Evolutionary conservation across 1,140 invertebrate genomes (phyloP).

Genomic region (Eurosta solidaginis): DNA sequence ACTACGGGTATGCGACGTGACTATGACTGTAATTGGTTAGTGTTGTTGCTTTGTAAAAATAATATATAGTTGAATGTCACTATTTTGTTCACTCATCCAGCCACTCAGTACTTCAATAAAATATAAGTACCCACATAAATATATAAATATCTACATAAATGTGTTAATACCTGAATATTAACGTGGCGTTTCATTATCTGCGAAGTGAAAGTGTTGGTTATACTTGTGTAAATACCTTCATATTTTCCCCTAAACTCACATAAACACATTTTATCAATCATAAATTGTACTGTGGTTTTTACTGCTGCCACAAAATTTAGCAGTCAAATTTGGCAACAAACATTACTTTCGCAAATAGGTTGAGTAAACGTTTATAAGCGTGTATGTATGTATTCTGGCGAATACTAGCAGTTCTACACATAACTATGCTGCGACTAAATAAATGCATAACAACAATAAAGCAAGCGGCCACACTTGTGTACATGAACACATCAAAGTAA

Average conservation of each 20-base stretch:
- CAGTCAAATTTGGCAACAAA: not conserved
- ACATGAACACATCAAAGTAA: too few relatives aligned
- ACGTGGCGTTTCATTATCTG: too few relatives aligned
- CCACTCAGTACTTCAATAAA: not conserved
- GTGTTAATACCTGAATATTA: too few relatives aligned
- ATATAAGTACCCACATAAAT: not conserved
- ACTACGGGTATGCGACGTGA: not conserved
- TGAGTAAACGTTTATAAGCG: not conserved
- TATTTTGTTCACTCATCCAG: not conserved
- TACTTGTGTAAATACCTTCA: slow-evolving; percentile 2
- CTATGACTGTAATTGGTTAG: not conserved
- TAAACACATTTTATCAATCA: slow-evolving; percentile 12
- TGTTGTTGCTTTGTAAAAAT: not conserved
- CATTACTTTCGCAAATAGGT: not conserved
- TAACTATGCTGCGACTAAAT: too few relatives aligned
- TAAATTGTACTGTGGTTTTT: not conserved
- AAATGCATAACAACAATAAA: too few relatives aligned
- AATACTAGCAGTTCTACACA: too few relatives aligned
- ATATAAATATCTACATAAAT: not conserved
- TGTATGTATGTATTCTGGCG: not conserved
- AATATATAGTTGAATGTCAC: slow-evolving; percentile 1
- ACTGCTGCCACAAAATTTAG: not conserved
- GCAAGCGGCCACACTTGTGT: too few relatives aligned
- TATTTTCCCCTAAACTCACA: slow-evolving; percentile 1
- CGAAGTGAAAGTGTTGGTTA: not conserved